Percentiles rank a stretch among this genome's conserved stretches.
These are phyloP conservation scores for Trichoplusia ni DNA, from an alignment of 1,140 invertebrate genomes.

Conservation along the genomic window DNA sequence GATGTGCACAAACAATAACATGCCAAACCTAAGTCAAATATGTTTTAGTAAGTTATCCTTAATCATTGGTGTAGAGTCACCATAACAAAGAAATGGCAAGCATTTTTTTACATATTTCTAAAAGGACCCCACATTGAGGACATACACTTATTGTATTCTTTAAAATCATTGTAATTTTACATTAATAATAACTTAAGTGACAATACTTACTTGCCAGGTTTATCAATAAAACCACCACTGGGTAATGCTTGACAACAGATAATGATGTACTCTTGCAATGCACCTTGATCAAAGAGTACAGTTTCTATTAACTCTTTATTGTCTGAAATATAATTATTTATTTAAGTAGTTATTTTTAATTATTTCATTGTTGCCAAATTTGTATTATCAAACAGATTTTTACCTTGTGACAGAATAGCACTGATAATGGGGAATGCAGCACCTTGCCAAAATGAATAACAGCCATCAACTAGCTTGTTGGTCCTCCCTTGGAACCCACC, in stretches of 20 bases:
- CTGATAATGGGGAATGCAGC: constrained; percentile 91
- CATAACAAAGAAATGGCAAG: too few relatives aligned
- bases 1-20: too few relatives aligned
- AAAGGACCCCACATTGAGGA: too few relatives aligned
- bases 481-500: constrained; percentile 97
- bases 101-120: too few relatives aligned
- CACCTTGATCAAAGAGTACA: constrained; percentile 91
- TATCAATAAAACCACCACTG: constrained; percentile 97
- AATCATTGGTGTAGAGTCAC: too few relatives aligned
- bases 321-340: constrained; percentile 53
- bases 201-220: constrained; percentile 93
- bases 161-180: background rate
- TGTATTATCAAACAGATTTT: constrained; percentile 11
- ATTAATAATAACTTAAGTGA: background rate
- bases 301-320: constrained; percentile 73
- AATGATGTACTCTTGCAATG: constrained; percentile 97
- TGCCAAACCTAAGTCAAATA: too few relatives aligned
- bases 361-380: too few relatives aligned
- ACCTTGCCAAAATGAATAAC: constrained; percentile 99
- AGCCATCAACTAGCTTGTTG: constrained; percentile 99
- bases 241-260: constrained; percentile 92
- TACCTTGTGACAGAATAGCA: constrained; percentile 74
- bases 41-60: too few relatives aligned
- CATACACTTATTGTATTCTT: background rate
- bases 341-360: background rate